Base-by-base conservation (phyloP, 2,888 invertebrate genomes). In the Spialia ferax region DNA sequence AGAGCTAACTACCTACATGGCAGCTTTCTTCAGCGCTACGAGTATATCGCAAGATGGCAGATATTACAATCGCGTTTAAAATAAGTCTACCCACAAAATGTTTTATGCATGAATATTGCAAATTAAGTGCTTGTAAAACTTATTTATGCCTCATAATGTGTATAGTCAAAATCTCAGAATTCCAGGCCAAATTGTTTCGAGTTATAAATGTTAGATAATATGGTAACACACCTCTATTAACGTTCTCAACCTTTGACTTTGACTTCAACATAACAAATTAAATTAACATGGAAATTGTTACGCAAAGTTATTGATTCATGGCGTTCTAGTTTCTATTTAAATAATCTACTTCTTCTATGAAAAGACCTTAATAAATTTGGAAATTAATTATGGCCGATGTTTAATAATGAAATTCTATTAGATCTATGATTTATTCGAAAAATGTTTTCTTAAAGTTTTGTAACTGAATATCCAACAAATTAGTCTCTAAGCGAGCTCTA, bases 1-100 rank as follows among this genome's bases (percentile, higher is more conserved):
- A 64, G 45, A 67, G 63, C 65, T 60, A 50, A 60, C 65, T 60
- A 50, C 38, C 23, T 29, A 68, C 32, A 50, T 68, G 55, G 42
- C 69, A 71, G 70, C 75, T 80, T 79, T 78, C 77, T 74, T 76
- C 69, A n/a, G n/a, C n/a, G n/a, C n/a, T 66, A 52, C 29, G 57
- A 67, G 56, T n/a, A 63, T 52, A 66, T 68, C n/a, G 15, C 11
- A 15, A 68, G 56, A 52, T 56, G 45, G 22, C 42, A 38, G 22
- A 38, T 75, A 69, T 70, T 69, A 70, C 45, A 61, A 69, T 79
- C 73, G 77, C 77, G 77, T 80, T 55, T 63, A 60, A 71, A 70
- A 74, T 54, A 68, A 62, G 71, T 52, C 69, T 66, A 68, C 68
- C 69, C 59, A 72, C 69, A 67, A 29, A 67, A 64, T 72, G 62